These are phyloP conservation scores for Palaemon carinicauda DNA, from an alignment of 1,140 invertebrate species.

Conservation along the genomic window DNA sequence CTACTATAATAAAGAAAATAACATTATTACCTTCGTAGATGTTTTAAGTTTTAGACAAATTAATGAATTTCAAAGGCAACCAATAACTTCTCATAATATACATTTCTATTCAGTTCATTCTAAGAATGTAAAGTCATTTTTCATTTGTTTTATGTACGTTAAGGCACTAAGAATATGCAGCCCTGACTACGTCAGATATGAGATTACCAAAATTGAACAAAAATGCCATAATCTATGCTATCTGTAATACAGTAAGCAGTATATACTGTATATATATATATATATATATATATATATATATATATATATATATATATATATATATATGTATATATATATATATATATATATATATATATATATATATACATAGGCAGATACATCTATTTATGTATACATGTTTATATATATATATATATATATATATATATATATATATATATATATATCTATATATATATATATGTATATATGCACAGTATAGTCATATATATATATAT, in stretches of 20 bases:
- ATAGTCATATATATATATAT: background rate
- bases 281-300: conserved; percentile 4
- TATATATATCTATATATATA: background rate
- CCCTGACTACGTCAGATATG: too few species aligned
- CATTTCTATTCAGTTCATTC: too few species aligned
- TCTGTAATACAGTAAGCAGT: background rate
- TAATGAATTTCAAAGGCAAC: too few species aligned
- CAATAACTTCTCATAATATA: too few species aligned
- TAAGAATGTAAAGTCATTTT: too few species aligned
- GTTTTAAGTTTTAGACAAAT: too few species aligned
- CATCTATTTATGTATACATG: background rate
- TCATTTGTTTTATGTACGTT: too few species aligned
- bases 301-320: conserved; percentile 9
- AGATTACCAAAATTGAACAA: too few species aligned
- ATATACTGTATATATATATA: background rate
- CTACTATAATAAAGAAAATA: too few species aligned
- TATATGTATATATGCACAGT: background rate
- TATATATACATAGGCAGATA: background rate
- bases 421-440: background rate
- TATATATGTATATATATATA: background rate
- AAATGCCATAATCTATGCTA: too few species aligned
- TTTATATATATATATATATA: background rate
- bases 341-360: background rate
- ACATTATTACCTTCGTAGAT: too few species aligned
- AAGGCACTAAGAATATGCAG: too few species aligned